Evolutionary conservation across 2,797 vertebrate species (phyloP), one percentile per base, ranked within the genome.

Genomic region (Antennarius maculatus): DNA sequence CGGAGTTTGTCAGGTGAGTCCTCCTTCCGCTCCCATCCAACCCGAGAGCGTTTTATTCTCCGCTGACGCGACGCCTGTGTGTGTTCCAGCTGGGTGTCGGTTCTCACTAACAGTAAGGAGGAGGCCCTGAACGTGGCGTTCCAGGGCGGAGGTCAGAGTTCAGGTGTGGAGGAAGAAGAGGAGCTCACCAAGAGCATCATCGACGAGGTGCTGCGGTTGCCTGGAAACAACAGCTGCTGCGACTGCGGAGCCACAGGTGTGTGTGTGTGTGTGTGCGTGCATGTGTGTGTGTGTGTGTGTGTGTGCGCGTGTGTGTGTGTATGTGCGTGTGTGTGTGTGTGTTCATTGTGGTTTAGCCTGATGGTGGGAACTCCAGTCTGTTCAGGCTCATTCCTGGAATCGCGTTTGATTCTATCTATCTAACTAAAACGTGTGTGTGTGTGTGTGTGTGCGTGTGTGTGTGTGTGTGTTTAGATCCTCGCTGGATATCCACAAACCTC

Each of bases 401-500:
- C 23, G 23, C 23, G 23, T 23, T 23, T 23, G 23, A 23, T 23
- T 23, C 23, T 23, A 23, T 23, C 23, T 2, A 23, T 23, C 23
- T 23, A 23, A 23, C 23, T 23, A 23, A 23, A 23, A 23, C 23
- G 23, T 23, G 23, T 23, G 23, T 23, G 23, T 23, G 23, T 23
- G 23, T 23, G 23, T 23, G 23, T 23, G 49, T 31, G 14, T 52
- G 51, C n/a, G 28, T 53, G 51, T 17, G 13, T 41, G 3, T 15
- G 42, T 15, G n/a, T 58, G 39, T 58, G 37, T 55, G 17, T 64
- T 18, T 6, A 68, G 57, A 58, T 53, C 77, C 77, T 27, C 95
- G 95, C 7, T 97, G 95, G 95, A 88, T 97, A 34, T 96, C 96
- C 9, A 97, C 95, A 34, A 97, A 97, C 85, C 86, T 97, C 80